Base-by-base conservation (phyloP, 2,888 invertebrate species). In the Villa cingulata region DNA sequence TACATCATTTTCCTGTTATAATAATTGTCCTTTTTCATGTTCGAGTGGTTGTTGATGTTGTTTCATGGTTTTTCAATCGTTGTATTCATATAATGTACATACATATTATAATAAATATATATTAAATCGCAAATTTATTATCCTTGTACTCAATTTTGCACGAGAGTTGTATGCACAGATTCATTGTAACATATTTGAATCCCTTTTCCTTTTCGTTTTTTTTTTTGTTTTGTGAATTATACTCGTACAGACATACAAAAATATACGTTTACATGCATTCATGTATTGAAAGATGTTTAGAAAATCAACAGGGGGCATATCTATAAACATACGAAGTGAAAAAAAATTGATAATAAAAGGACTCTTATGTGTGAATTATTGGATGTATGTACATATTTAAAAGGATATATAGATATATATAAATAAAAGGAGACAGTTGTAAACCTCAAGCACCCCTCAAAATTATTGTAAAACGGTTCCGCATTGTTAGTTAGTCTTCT, bases 391-490 rank as follows among this genome's bases (percentile, higher is more conserved):
- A n/a, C n/a, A n/a, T n/a, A n/a, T n/a, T n/a, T n/a, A n/a, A n/a
- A n/a, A n/a, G n/a, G n/a, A 41, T 27, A 27, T 27, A 27, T 27
- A 27, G 4, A 27, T 27, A 27, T 4, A 9, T 27, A 27, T 45
- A 34, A 46, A 41, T 46, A 37, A 46, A 37, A 40, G 42, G 29
- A 46, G 46, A 46, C 46, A 46, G 46, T 51, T 51, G 51, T 51
- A 51, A 51, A 51, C 51, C 51, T 51, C 51, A 51, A 51, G 51
- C 48, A 48, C 46, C 51, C 50, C 51, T 51, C 48, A 51, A 51
- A 51, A 51, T 45, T 48, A 48, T 51, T 46, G 46, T 48, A 51
- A 51, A 51, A 48, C 48, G 51, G 48, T 51, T 51, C 48, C 48
- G 46, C 51, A 51, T 51, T 51, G 51, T 51, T 51, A 48, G 37